phyloP scores from a whole-genome alignment of 2,888 invertebrate species.

The Pollenia griseotomentosa region DNA sequence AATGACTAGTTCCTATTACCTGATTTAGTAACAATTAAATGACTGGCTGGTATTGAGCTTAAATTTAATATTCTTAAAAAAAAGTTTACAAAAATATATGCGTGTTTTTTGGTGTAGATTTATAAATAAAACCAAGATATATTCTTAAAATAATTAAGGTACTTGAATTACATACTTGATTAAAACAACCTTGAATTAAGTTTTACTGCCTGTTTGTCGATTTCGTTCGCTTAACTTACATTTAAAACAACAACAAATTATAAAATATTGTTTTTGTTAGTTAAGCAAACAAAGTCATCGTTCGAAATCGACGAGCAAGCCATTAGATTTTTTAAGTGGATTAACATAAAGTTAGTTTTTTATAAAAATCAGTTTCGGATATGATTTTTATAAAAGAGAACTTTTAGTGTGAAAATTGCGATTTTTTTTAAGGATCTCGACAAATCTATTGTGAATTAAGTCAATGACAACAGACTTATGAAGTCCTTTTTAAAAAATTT shows the following conservation, averaged over 20 bases:
- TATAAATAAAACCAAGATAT: slow-evolving; percentile 5
- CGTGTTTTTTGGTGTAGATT: slow-evolving; percentile 9
- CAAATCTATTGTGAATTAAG: slow-evolving; percentile 37
- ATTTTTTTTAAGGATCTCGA: slow-evolving; percentile 37
- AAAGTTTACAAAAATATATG: slow-evolving; percentile 63
- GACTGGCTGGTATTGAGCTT: not conserved
- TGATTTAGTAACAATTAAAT: slow-evolving; percentile 64
- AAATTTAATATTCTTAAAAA: slow-evolving; percentile 39
- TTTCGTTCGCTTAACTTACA: no score
- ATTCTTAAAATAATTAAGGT: slow-evolving; percentile 61
- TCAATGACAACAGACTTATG: slow-evolving; percentile 42
- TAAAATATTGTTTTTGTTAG: not conserved
- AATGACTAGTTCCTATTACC: slow-evolving; percentile 69
- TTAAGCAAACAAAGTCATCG: not conserved
- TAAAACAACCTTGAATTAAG: slow-evolving; percentile 51
- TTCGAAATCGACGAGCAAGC: not conserved
- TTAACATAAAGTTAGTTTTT: slow-evolving; percentile 1
- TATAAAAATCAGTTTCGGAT: slow-evolving; percentile 15
- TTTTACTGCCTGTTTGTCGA: not conserved
- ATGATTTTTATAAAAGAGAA: slow-evolving; percentile 8
- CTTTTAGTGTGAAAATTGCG: not conserved
- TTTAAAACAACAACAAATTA: no score
- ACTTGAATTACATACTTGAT: slow-evolving; percentile 56
- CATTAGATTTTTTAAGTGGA: not conserved
- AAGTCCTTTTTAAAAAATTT: slow-evolving; percentile 47